These are phyloP conservation scores for Rhabdomys pumilio DNA, from an alignment of 2,797 vertebrate species.

Conservation along the genomic window DNA sequence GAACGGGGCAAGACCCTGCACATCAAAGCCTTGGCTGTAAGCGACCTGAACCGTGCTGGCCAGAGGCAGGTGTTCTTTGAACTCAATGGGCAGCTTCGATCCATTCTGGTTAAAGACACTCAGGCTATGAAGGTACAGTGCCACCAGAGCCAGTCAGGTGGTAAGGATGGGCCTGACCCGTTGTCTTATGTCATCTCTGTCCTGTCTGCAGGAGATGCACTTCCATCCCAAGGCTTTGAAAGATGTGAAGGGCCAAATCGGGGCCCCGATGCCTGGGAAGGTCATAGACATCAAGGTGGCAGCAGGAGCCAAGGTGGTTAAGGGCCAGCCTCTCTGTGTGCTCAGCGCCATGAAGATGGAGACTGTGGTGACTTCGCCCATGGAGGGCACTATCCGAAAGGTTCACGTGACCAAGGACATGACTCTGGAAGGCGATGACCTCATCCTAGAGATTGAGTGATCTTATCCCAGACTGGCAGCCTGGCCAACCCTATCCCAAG, in stretches of 20 bases:
- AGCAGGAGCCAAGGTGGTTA: conserved; percentile 92
- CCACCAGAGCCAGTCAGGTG: not conserved
- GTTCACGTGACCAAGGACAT: conserved; percentile 91
- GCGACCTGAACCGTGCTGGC: conserved; percentile 95
- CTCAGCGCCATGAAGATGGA: conserved; percentile 99
- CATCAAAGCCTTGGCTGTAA: conserved; percentile 97
- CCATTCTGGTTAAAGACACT: conserved; percentile 96
- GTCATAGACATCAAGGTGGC: conserved; percentile 96
- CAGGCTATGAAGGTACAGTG: conserved; percentile 95
- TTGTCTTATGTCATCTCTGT: not conserved
- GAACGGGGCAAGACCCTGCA: conserved; percentile 96
- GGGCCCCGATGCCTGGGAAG: conserved; percentile 97
- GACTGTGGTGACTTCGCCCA: conserved; percentile 96
- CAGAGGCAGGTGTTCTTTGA: conserved; percentile 99
- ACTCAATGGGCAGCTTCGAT: conserved; percentile 96
- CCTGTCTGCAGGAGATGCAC: conserved; percentile 93
- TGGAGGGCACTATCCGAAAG: conserved; percentile 92
- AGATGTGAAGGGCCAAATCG: conserved; percentile 96
- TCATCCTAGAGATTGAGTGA: conserved; percentile 95
- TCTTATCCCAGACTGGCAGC: not conserved
- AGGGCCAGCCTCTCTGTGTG: conserved; percentile 96
- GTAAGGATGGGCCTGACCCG: not conserved
- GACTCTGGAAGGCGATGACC: conserved; percentile 96
- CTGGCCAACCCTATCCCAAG: conserved; percentile 21
- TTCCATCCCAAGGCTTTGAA: conserved; percentile 97